A percentile compares a stretch with the other conserved stretches of the same genome.
Evolutionary conservation across 2,888 invertebrate genomes (phyloP).

Genomic region (Liopterus haemorrhoidalis): DNA sequence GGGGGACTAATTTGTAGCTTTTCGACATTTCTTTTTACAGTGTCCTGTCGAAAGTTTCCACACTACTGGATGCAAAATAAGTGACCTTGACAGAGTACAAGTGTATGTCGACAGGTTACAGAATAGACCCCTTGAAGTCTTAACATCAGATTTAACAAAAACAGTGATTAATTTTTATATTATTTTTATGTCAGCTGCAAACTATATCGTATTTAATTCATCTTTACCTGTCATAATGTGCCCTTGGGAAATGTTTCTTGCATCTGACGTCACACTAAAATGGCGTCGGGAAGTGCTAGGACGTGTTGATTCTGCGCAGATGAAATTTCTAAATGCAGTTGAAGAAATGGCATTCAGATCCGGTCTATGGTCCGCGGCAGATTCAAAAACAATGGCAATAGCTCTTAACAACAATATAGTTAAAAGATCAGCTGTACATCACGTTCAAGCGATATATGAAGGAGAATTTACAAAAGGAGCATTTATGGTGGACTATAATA

Average conservation of each 20-base stretch:
- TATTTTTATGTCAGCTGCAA: no score
- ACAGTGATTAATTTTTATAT: no score
- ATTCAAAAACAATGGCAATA: conserved; percentile 9
- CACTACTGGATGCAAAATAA: no score
- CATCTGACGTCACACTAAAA: no score
- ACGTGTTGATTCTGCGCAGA: conserved; percentile 38
- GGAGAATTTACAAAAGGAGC: conserved; percentile 12
- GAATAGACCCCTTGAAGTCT: no score
- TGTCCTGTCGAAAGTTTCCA: no score
- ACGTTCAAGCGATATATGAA: conserved; percentile 8
- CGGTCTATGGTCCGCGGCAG: conserved; percentile 9
- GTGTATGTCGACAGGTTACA: no score
- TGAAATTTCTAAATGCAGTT: conserved; percentile 47
- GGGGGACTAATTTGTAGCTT: no score
- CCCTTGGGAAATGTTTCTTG: conserved; percentile 55
- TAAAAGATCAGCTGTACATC: background rate
- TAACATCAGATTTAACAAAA: no score
- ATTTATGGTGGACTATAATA: conserved; percentile 14
- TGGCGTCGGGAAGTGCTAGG: conserved; percentile 49
- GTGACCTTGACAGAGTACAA: no score
- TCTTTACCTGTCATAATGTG: conserved; percentile 41
- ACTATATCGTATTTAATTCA: conserved; percentile 48
- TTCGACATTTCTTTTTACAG: no score
- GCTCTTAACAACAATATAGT: conserved; percentile 5
- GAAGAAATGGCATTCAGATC: conserved; percentile 37